These are phyloP conservation scores for Drosophila multiciliata DNA, from an alignment of 2,888 invertebrate genomes.

Conservation along the genomic window DNA sequence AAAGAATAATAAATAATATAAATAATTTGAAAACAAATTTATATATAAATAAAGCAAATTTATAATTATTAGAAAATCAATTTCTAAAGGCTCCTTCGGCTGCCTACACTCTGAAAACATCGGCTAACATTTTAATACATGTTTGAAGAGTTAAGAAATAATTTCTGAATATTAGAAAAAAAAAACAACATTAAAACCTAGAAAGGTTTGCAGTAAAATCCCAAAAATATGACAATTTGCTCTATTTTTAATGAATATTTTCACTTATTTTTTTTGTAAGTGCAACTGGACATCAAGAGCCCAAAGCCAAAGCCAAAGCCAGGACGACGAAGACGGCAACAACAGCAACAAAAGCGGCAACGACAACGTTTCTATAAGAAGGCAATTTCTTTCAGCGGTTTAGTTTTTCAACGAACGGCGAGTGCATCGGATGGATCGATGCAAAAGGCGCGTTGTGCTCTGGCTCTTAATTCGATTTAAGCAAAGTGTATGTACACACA, in stretches of 20 bases:
- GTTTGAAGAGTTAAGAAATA: no score
- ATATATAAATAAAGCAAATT: no score
- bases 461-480: constrained; percentile 45
- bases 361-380: constrained; percentile 57
- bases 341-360: constrained; percentile 5
- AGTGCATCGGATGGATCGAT: constrained; percentile 84
- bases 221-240: neutral
- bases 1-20: no score
- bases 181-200: neutral
- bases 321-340: constrained; percentile 24
- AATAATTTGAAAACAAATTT: no score
- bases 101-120: neutral
- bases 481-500: constrained; percentile 52
- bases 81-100: no score
- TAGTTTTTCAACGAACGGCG: constrained; percentile 82
- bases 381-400: constrained; percentile 71
- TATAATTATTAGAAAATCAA: no score
- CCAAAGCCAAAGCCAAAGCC: constrained; percentile 19
- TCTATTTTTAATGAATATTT: neutral
- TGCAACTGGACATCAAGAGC: constrained; percentile 60
- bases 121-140: neutral
- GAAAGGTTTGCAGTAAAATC: neutral
- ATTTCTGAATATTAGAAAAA: no score
- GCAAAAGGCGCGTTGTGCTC: constrained; percentile 73
- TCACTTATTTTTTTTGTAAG: neutral